phyloP scores from a whole-genome alignment of 1,140 invertebrate genomes.

The Palaemon carinicauda region DNA sequence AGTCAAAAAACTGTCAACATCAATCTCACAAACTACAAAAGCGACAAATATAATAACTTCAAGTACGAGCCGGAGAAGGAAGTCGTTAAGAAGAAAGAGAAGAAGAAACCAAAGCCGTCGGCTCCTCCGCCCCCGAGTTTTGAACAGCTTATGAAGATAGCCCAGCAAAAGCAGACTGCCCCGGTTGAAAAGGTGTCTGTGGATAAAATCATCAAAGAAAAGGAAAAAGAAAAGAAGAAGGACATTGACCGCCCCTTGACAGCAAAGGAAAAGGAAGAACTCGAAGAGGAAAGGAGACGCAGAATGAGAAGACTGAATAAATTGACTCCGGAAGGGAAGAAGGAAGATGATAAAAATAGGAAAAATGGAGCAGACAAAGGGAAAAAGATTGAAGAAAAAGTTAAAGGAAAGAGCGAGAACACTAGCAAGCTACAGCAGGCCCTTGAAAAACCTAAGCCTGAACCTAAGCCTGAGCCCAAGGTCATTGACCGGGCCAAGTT shows the following conservation, averaged over 20 bases:
- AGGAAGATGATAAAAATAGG: conserved; percentile 80
- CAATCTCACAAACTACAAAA: conserved; percentile 58
- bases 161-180: conserved; percentile 48
- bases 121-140: conserved; percentile 60
- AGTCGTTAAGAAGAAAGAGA: conserved; percentile 43
- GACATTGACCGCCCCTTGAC: conserved; percentile 34
- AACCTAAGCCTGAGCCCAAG: conserved; percentile 38
- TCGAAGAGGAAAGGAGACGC: conserved; percentile 38
- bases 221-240: conserved; percentile 52
- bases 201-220: conserved; percentile 7
- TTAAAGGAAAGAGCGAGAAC: conserved; percentile 10
- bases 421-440: conserved; percentile 25
- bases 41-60: conserved; percentile 64
- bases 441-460: conserved; percentile 31
- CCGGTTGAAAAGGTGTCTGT: not conserved
- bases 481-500: conserved; percentile 44
- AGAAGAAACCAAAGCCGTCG: conserved; percentile 13
- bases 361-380: conserved; percentile 75
- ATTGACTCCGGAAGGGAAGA: conserved; percentile 62
- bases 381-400: conserved; percentile 54
- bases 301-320: conserved; percentile 63
- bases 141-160: conserved; percentile 60
- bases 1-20: conserved; percentile 26
- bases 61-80: conserved; percentile 66
- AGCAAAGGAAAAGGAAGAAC: conserved; percentile 53